Base-by-base conservation (phyloP, 1,140 invertebrate species). In the Nixonia krombeini region DNA sequence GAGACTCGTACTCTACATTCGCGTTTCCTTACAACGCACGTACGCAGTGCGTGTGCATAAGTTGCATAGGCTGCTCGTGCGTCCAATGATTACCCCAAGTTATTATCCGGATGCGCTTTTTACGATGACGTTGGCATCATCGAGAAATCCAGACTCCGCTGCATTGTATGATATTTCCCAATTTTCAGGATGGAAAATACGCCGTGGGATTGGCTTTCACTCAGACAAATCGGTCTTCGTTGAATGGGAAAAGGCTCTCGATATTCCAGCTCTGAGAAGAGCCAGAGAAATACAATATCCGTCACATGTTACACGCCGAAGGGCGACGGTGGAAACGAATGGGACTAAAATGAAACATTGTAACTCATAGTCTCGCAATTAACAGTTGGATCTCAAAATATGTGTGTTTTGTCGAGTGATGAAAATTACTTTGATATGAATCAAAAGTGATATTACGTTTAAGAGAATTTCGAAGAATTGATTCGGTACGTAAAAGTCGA, bases 31-130 rank as follows among this genome's bases (percentile, higher is more conserved):
- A 52, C 33, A 49, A 51, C 51, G 29, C 44, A 13, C 12, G 16
- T 23, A 31, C 42, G 31, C 12, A 52, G 57, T 41, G 41, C 16
- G 49, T 15, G 8, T 35, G 46, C 18, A 37, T 45, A 25, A 31
- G 23, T 38, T 42, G 7, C 25, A 31, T 47, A 45, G 17, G 44
- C 35, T n/a, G 17, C 40, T 56, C 50, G 40, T 41, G 47, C 73
- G 61, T 74, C 73, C 70, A 69, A 80, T 80, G 78, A 82, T 82
- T 83, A 81, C 74, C 66, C 72, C 73, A 55, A 73, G 74, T 80
- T 80, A 81, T 79, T 80, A 78, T 67, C 49, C 70, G 74, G 76
- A 79, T 80, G 74, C 41, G 70, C 79, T 79, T 77, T 80, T 81
- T 82, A 61, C 62, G 57, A 69, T 46, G 61, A 69, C 40, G 41